Evolutionary conservation across 2,797 vertebrate genomes (phyloP).

Genomic region (Bradypodion pumilum): DNA sequence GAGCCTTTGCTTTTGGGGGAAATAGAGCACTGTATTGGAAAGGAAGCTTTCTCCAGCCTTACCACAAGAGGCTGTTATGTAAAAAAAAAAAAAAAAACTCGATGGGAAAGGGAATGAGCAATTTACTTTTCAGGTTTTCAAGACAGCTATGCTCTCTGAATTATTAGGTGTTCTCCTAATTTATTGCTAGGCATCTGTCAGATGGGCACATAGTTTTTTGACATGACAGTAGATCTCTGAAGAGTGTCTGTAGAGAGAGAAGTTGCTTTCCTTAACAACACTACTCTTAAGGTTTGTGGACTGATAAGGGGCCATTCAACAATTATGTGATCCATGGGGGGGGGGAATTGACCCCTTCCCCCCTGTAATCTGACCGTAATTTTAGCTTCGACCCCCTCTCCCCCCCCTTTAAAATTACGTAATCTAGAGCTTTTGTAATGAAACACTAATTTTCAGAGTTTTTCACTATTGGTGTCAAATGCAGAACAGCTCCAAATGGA

Average conservation of each 20-base stretch:
- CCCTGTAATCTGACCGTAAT: no score
- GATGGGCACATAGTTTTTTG: background rate
- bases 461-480: no score
- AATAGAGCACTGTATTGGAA: slow-evolving; percentile 32
- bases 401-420: no score
- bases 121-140: background rate
- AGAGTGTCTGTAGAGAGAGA: slow-evolving; percentile 25
- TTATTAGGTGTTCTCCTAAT: background rate
- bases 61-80: slow-evolving; percentile 44
- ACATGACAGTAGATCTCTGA: background rate
- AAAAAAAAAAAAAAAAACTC: slow-evolving; percentile 34
- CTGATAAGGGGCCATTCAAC: no score
- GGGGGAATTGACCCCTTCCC: no score
- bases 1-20: slow-evolving; percentile 42
- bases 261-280: background rate
- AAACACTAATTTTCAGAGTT: no score
- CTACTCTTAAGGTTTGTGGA: slow-evolving; percentile 8
- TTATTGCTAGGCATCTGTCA: background rate
- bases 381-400: no score
- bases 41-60: slow-evolving; percentile 32
- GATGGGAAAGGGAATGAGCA: slow-evolving; percentile 11
- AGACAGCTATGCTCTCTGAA: slow-evolving; percentile 39
- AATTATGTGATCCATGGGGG: no score
- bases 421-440: no score
- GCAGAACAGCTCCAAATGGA: no score